Evolutionary conservation across 23 tunicate species (phyloP), one percentile per base, ranked within the genome.

Genomic region (Trididemnum nubilum): DNA sequence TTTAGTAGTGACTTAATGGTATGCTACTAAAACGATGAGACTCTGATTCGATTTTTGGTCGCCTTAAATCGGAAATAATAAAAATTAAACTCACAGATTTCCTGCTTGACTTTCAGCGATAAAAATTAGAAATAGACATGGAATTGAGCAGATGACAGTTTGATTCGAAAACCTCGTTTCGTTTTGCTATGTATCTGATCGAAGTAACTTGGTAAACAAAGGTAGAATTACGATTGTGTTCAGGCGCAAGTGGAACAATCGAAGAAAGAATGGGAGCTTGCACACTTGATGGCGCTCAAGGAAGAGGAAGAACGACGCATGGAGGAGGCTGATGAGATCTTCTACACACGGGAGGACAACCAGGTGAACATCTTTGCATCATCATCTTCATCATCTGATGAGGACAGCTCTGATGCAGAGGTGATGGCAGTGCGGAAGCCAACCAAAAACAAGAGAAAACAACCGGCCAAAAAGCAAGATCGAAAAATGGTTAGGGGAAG

Each of bases 321-420:
- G 83, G 98, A 87, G 66, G 90, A 91, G 64, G 98, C 84, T 37
- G 98, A 93, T 57, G 98, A 93, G 76, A 93, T 93, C 40, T 93
- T 93, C 76, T 93, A 93, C 89, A 82, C 87, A 3, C 33, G 89
- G 65, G 93, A 87, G 34, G 98, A 84, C 39, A 87, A 83, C 65
- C 89, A 93, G 93, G 98, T 93, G 81, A 84, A 77, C 29, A 78
- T 92, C 51, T 82, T 89, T 78, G 76, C 86, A 50, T 77, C 76
- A 2, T 88, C 87, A 33, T 84, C 86, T 82, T 82, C 87, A 12
- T 69, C 97, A 2, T 72, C 85, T 3, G 34, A 27, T 29, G 34
- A 39, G 32, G 79, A 61, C 2, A 79, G 35, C 22, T 86, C 59
- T 4, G 54, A 33, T 27, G 69, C 58, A 1, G 72, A 35, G 19